Conservation (phyloP, 1,140 invertebrate genomes). For the Danaus plexippus region DNA sequence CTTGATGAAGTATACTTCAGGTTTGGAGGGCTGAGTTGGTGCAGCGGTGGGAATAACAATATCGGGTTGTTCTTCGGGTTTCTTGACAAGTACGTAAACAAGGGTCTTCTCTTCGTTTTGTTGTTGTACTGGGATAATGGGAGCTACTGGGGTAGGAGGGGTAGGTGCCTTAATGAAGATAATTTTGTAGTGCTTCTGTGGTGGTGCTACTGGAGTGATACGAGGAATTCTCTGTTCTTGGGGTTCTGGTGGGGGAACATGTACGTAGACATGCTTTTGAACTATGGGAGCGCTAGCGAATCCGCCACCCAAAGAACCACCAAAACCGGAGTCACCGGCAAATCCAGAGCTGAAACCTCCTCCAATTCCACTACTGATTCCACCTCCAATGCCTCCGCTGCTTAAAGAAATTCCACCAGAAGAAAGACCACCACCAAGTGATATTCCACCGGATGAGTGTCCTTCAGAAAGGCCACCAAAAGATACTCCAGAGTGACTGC, state of each 20-base stretch:
- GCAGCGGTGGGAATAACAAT: constrained; percentile 83
- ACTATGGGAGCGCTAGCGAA: constrained; percentile 59
- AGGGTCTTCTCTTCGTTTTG: constrained; percentile 87
- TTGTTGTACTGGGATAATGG: constrained; percentile 77
- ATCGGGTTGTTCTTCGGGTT: constrained; percentile 82
- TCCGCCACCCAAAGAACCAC: constrained; percentile 65
- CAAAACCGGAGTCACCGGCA: constrained; percentile 31
- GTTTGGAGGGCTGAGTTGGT: constrained; percentile 84
- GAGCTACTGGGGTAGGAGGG: constrained; percentile 78
- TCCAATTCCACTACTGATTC: constrained; percentile 23
- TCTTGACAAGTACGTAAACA: constrained; percentile 89
- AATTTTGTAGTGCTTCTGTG: constrained; percentile 89
- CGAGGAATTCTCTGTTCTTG: constrained; percentile 74
- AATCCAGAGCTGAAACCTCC: constrained; percentile 30
- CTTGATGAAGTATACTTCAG: constrained; percentile 90
- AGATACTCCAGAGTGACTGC: constrained; percentile 44
- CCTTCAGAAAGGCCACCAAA: constrained; percentile 38
- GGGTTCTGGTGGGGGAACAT: constrained; percentile 84
- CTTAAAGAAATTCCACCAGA: constrained; percentile 34
- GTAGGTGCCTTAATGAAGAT: constrained; percentile 90
- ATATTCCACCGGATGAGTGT: constrained; percentile 31
- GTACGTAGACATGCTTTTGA: constrained; percentile 87
- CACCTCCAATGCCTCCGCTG: constrained; percentile 36
- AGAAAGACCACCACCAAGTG: constrained; percentile 36
- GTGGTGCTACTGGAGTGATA: constrained; percentile 70